Conservation (phyloP, 2,888 invertebrate species). For the Dichetophora obliterata region DNA sequence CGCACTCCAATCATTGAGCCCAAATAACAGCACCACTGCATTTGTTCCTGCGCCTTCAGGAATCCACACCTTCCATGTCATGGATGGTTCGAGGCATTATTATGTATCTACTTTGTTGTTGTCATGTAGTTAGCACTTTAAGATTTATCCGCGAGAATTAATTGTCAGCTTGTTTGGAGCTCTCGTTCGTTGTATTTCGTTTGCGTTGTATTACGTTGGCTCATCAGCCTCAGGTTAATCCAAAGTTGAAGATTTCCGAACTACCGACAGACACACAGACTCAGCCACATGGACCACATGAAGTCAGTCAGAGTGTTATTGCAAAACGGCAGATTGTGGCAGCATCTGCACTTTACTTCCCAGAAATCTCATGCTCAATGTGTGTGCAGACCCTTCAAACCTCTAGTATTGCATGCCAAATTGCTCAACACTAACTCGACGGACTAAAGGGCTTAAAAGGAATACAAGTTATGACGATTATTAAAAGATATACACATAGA, state of each 20-base stretch:
- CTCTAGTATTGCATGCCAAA: conserved; percentile 10
- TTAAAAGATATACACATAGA: conserved; percentile 61
- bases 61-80: conserved; percentile 38
- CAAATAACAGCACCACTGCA: background rate
- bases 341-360: conserved; percentile 27
- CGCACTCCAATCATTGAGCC: background rate
- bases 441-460: conserved; percentile 4
- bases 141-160: conserved; percentile 70
- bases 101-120: conserved; percentile 67
- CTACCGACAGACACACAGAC: background rate
- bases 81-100: conserved; percentile 1
- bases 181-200: background rate
- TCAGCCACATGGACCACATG: background rate
- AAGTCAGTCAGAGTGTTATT: background rate
- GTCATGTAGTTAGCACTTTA: conserved; percentile 70
- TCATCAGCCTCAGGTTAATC: conserved; percentile 17
- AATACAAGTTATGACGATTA: conserved; percentile 66
- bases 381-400: background rate
- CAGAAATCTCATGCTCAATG: conserved; percentile 30
- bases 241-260: conserved; percentile 24
- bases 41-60: background rate
- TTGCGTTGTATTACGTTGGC: conserved; percentile 1
- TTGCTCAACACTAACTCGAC: background rate
- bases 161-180: conserved; percentile 66
- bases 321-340: background rate